phyloP scores from a whole-genome alignment of 1,140 invertebrate genomes.

The Melipona quadrifasciata region DNA sequence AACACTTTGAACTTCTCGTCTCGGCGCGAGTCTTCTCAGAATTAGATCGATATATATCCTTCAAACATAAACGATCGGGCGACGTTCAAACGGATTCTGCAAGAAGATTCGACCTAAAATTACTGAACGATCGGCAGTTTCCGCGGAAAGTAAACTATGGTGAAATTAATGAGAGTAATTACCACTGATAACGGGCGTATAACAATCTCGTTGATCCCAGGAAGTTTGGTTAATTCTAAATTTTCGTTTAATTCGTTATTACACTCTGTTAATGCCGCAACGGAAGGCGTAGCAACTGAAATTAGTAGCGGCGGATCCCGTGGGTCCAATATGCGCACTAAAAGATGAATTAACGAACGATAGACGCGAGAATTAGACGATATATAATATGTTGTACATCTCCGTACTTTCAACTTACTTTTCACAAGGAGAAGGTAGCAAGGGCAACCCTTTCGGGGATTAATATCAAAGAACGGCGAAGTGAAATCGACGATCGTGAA shows the following conservation, averaged over 20 bases:
- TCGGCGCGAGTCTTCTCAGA: not conserved
- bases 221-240: no score
- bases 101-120: no score
- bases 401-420: not conserved
- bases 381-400: not conserved
- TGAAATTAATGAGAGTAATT: not conserved
- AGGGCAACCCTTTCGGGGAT: no score
- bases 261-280: no score
- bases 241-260: no score
- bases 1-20: not conserved
- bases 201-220: no score
- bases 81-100: not conserved
- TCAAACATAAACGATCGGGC: not conserved
- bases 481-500: not conserved
- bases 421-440: not conserved
- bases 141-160: no score
- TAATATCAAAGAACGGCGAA: not conserved
- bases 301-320: no score
- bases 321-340: no score
- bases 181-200: not conserved
- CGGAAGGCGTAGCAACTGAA: no score
- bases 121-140: not conserved
- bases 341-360: not conserved
- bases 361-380: not conserved
- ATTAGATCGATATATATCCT: conserved; percentile 9